Percentiles rank a stretch among this genome's conserved stretches.
Conservation (phyloP, 2,888 invertebrate genomes). For the Eilema caniola region DNA sequence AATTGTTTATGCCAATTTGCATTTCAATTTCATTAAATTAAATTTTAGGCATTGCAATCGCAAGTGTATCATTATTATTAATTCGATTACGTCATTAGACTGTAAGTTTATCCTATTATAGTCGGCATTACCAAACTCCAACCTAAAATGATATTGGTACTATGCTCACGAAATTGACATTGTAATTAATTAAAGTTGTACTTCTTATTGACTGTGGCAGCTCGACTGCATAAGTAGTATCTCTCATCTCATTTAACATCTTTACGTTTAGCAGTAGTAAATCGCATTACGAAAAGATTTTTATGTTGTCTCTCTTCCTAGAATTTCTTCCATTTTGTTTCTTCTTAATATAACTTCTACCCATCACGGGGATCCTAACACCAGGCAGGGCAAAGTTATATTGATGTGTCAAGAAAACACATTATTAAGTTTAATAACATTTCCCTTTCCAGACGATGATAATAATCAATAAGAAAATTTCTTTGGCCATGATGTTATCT, state of each 20-base stretch:
- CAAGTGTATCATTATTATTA: constrained; percentile 3
- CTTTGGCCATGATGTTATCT: neutral
- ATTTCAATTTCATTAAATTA: constrained; percentile 10
- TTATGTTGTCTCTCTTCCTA: neutral
- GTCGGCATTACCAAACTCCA: neutral
- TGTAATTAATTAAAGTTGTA: neutral
- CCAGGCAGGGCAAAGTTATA: neutral
- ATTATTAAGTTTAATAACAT: neutral
- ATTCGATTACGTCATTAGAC: neutral
- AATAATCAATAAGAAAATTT: neutral
- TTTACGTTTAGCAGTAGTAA: neutral
- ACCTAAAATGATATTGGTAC: constrained; percentile 1
- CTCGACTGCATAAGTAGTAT: neutral
- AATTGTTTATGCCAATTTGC: constrained; percentile 7
- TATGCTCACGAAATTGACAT: neutral
- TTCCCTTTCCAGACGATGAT: neutral
- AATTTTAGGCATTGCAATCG: neutral
- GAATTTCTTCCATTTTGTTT: neutral
- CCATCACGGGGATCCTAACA: neutral
- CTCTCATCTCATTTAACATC: neutral
- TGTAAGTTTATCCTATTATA: neutral
- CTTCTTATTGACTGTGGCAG: neutral
- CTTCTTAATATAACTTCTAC: neutral
- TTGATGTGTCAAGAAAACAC: neutral
- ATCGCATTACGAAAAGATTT: neutral